Base-by-base conservation (phyloP, 2,888 invertebrate genomes). In the Latheticus oryzae region DNA sequence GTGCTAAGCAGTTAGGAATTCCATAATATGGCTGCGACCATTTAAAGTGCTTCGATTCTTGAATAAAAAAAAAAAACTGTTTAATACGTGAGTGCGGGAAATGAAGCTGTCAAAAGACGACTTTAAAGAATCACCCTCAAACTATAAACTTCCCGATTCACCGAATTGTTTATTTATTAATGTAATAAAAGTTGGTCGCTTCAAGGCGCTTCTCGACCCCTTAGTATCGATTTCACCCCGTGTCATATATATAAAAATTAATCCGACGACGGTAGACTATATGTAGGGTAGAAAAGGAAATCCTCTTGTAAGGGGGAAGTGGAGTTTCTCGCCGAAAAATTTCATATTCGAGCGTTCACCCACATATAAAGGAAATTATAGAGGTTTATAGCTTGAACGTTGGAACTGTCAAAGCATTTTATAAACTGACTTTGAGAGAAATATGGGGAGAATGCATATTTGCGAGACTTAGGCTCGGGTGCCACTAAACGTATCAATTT, bases 101-200 rank as follows among this genome's bases (percentile, higher is more conserved):
- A 60, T 60, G 60, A 60, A 60, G 56, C 56, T 60, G 60, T 60
- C 60, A 60, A 28, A 40, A 7, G 26, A 40, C 42, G 53, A 54
- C 48, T 59, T 55, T 50, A 42, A 60, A 60, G 17, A 30, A n/a
- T 28, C 0, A 13, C 12, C 19, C 16, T 7, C 24, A 3, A 52
- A 40, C 30, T 30, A 13, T 28, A 52, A 40, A 40, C 28, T 51
- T 28, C 30, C 37, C 48, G 24, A 17, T 50, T 15, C 26, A n/a
- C 17, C 2, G 32, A 2, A 21, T 42, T 42, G 52, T 52, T 40
- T 52, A 42, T 52, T 52, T 52, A 52, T 52, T 40, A 28, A 38
- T 17, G 30, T 23, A 37, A 38, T 38, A 38, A 47, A 47, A 16
- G 35, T 19, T n/a, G 5, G 43, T 5, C 21, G 35, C 8, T 19